Evolutionary conservation across 2,888 invertebrate species (phyloP), one percentile per base, ranked within the genome.

Genomic region (Protonemura montana): DNA sequence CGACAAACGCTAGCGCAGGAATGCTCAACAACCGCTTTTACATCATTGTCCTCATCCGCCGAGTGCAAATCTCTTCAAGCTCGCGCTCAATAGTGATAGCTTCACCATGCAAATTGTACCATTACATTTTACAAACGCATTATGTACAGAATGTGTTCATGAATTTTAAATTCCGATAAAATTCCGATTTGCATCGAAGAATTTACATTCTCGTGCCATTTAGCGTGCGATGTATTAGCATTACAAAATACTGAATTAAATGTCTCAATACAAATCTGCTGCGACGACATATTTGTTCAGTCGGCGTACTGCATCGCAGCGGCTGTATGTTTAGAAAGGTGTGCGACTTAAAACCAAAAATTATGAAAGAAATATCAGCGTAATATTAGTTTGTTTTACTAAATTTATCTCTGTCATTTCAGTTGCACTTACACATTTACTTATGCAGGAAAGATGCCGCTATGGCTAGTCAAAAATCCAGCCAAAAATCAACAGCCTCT

Each of bases 141-240:
- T 59, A 13, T 13, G n/a, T n/a, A n/a, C 41, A 41, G 41, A 41
- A 13, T 13, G 13, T 41, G 41, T 41, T 7, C 41, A 5, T 21
- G 59, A 10, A 59, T 59, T 59, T 59, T 3, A 59, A 59, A 59
- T 59, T 59, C 16, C 59, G 59, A 59, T 59, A 59, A 59, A 59
- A 59, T 59, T 10, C 59, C 59, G 59, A 59, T 59, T 59, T 59
- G 59, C 59, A 59, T 59, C 1, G 16, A 59, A 59, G 16, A 59
- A 59, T 59, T 59, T 59, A 59, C 59, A 59, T 59, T 59, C 59
- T 59, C 59, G 59, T 59, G 59, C 59, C 21, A 59, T 59, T 59
- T 59, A 59, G 13, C 59, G 7, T 59, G 21, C 16, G 21, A 59
- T 16, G 59, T 59, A 59, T 59, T 59, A 59, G 59, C 7, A 59